A percentile compares a stretch with the other conserved stretches of the same genome.
Conservation (phyloP, 2,113 vertebrate species). For the Sturnira hondurensis region DNA sequence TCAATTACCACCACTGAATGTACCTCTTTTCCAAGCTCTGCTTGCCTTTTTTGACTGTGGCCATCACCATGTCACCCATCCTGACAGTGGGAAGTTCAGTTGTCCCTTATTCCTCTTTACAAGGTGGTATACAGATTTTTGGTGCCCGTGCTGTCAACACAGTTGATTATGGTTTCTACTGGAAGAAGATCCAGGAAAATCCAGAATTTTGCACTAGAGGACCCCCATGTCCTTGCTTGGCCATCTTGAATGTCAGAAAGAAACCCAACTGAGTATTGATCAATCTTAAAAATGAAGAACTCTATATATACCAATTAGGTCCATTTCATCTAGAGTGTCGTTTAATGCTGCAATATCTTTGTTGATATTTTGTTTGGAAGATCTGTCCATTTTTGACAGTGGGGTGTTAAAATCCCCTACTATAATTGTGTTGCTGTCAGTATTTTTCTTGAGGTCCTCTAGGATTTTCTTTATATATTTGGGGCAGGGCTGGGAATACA, state of each 20-base stretch:
- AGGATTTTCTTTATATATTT: no score
- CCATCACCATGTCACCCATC: conserved; percentile 82
- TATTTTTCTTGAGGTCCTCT: no score
- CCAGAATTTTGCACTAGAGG: neutral
- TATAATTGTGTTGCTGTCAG: no score
- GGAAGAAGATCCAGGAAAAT: neutral
- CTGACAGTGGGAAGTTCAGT: conserved; percentile 86
- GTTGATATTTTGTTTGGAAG: no score
- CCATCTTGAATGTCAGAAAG: neutral
- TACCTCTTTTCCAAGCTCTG: conserved; percentile 74
- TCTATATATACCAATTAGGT: no score
- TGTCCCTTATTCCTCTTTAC: conserved; percentile 89
- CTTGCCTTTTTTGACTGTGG: conserved; percentile 84
- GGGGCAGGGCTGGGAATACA: no score
- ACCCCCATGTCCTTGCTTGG: neutral
- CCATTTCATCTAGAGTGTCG: no score
- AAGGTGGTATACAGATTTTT: conserved; percentile 81
- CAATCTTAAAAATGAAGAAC: neutral
- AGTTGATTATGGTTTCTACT: neutral
- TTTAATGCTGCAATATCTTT: no score
- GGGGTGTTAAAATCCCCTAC: no score
- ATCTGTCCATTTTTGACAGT: no score
- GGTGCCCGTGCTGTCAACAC: neutral
- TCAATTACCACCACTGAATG: no score
- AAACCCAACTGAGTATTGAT: neutral